Conservation (phyloP, 2,113 vertebrate genomes). For the Tragelaphus strepsiceros region DNA sequence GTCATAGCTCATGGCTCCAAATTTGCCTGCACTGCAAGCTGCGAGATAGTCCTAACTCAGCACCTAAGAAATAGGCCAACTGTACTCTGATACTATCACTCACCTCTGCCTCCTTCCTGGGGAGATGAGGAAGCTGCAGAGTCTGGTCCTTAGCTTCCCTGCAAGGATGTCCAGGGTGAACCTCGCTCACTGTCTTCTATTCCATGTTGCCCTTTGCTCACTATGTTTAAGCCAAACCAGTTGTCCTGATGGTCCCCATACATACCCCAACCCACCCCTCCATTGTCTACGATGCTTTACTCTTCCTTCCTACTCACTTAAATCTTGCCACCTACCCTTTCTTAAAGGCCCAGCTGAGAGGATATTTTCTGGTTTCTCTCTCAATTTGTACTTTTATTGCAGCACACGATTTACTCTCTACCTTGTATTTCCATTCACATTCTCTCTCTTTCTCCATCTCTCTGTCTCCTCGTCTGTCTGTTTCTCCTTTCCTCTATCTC, state of each 20-base stretch:
- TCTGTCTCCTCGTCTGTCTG: background rate
- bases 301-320: background rate
- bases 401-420: too few species aligned
- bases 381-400: background rate
- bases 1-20: fast-evolving
- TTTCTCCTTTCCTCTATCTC: background rate
- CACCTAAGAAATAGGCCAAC: background rate
- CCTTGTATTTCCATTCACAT: background rate
- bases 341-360: background rate
- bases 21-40: background rate
- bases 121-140: background rate
- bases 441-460: background rate
- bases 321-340: background rate
- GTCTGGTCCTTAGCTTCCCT: background rate
- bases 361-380: background rate
- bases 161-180: background rate
- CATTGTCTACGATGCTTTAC: too few species aligned
- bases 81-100: background rate
- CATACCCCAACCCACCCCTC: background rate
- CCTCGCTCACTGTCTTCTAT: background rate
- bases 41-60: background rate
- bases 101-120: background rate
- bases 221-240: background rate
- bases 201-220: background rate
- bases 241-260: background rate